Conservation (phyloP, 2,797 vertebrate species). For the Scleropages formosus region DNA sequence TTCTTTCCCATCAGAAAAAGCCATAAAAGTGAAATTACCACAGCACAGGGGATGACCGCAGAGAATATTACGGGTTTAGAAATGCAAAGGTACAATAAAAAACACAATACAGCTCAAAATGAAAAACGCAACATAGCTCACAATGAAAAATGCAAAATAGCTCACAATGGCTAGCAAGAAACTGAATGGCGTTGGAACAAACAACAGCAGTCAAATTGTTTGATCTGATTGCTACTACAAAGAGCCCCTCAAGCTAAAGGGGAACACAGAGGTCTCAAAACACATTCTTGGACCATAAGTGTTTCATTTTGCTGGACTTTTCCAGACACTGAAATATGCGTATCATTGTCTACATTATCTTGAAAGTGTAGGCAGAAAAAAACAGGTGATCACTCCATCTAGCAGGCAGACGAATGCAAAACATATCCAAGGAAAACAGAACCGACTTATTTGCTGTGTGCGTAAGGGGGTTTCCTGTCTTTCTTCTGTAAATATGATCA, state of each 20-base stretch:
- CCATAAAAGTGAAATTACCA: constrained; percentile 17
- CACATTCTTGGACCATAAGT: background rate
- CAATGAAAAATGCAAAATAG: too few species aligned
- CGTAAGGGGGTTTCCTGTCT: too few species aligned
- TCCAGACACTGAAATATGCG: constrained; percentile 9
- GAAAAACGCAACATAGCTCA: background rate
- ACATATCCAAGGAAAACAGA: background rate
- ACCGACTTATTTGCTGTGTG: background rate
- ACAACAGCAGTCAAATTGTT: background rate
- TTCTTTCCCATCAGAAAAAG: constrained; percentile 28
- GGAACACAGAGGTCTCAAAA: background rate
- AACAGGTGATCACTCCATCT: background rate
- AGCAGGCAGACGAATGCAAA: background rate
- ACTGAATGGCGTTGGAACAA: too few species aligned
- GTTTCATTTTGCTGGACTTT: constrained; percentile 6
- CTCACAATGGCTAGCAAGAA: too few species aligned
- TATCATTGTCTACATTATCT: constrained; percentile 2
- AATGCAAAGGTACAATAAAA: background rate
- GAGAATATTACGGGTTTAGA: constrained; percentile 8
- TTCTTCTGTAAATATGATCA: too few species aligned
- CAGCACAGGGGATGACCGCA: background rate
- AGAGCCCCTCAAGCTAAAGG: background rate
- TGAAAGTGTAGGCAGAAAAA: background rate
- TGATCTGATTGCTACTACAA: too few species aligned
- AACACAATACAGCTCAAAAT: background rate